A percentile compares a stretch with the other conserved stretches of the same genome.
Conservation (phyloP, 2,888 invertebrate genomes). For the Orthosia cruda region DNA sequence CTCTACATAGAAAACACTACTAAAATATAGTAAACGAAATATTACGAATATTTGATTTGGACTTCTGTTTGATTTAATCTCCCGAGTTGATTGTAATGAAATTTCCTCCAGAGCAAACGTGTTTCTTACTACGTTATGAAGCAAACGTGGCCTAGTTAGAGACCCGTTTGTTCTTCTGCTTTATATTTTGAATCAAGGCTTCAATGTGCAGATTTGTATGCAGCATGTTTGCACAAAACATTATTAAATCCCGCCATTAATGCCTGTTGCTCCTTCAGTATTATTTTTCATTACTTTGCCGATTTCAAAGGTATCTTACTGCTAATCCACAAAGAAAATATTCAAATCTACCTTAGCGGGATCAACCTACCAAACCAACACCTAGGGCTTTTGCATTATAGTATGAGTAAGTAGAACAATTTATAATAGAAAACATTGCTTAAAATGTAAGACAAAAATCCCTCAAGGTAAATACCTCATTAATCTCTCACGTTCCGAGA, state of each 20-base stretch:
- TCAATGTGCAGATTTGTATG: conserved; percentile 41
- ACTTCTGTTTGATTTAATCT: conserved; percentile 68
- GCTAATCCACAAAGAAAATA: not conserved
- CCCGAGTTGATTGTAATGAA: conserved; percentile 67
- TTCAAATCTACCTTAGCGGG: conserved; percentile 28
- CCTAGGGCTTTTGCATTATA: conserved; percentile 20
- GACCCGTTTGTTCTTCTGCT: conserved; percentile 52
- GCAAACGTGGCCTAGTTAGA: conserved; percentile 61
- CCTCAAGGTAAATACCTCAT: no score
- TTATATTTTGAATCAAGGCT: conserved; percentile 44
- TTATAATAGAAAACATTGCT: conserved; percentile 52
- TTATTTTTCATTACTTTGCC: not conserved
- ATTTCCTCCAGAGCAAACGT: conserved; percentile 63
- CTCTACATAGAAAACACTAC: not conserved
- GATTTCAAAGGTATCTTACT: not conserved
- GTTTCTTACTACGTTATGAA: conserved; percentile 70
- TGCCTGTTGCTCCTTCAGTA: conserved; percentile 14
- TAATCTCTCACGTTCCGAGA: conserved; percentile 67
- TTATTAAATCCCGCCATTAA: conserved; percentile 1
- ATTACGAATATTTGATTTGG: conserved; percentile 59
- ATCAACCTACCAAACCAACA: conserved; percentile 12
- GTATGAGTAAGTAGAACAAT: conserved; percentile 25
- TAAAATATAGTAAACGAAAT: conserved; percentile 39
- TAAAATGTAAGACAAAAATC: conserved; percentile 60
- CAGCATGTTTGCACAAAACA: conserved; percentile 34